Conservation (phyloP, 2,113 vertebrate species). For the Tragelaphus buxtoni region DNA sequence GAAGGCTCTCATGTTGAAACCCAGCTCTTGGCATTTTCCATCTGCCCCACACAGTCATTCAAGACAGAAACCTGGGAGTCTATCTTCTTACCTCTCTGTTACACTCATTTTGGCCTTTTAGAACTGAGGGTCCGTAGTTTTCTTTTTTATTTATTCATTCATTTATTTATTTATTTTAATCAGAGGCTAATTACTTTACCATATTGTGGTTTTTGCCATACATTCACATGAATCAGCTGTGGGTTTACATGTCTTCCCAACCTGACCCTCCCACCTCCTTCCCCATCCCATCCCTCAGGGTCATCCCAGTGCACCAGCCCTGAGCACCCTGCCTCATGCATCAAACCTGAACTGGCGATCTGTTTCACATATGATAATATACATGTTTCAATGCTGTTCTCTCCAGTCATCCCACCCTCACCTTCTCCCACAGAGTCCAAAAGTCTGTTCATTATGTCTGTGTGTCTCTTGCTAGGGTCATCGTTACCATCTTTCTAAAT, state of each 20-base stretch:
- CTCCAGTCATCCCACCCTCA: neutral
- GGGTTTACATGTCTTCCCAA: neutral
- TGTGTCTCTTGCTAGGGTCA: neutral
- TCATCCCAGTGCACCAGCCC: neutral
- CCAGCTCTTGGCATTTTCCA: neutral
- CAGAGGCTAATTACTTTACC: neutral
- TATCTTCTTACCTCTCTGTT: neutral
- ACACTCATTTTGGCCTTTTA: neutral
- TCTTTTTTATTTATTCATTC: neutral
- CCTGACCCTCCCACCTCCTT: neutral
- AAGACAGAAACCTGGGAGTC: neutral
- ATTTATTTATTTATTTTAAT: neutral
- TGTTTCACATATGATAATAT: neutral
- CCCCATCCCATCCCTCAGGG: neutral
- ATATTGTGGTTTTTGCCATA: neutral
- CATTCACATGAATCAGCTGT: neutral
- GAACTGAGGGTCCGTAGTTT: neutral
- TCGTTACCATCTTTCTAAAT: neutral
- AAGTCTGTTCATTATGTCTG: neutral
- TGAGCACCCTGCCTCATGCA: neutral
- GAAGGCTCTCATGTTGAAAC: neutral
- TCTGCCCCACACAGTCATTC: neutral
- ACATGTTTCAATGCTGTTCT: neutral
- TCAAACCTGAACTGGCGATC: neutral
- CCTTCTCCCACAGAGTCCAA: neutral